Base-by-base conservation (phyloP, 2,797 vertebrate species). In the Bovichtus variegatus region DNA sequence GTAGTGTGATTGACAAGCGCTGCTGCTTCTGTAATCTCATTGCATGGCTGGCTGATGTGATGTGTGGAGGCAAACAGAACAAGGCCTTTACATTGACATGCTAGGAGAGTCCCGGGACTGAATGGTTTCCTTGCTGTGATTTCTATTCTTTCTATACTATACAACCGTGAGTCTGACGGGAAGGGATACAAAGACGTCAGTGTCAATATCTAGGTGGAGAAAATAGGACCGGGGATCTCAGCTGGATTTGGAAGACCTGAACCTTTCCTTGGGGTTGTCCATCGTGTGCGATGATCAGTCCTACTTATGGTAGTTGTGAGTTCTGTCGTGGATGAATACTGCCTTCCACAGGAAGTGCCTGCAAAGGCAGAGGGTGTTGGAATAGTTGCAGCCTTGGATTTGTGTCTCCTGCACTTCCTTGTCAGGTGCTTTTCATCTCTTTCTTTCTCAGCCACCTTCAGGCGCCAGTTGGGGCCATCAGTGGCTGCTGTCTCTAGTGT, bases 1-100 rank as follows among this genome's bases (percentile, higher is more conserved):
- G 84, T 79, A 83, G 89, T 80, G 86, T 90, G 91, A 93, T 80
- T 93, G 91, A 92, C 90, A 90, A 87, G 78, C 72, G 38, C 86
- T 81, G 82, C 81, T 64, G 77, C 63, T 76, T 86, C 81, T 88
- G 71, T 82, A 80, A 87, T 88, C 83, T 77, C 80, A 87, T 81
- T 88, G 88, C 81, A 87, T 49, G 78, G 74, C 64, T 78, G 90
- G 81, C 79, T 85, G 83, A 73, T 59, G 78, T 63, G 9, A 88
- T 85, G 88, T 76, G 84, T 80, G 76, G 81, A 91, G 85, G 90
- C 89, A 81, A 83, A 92, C 81, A 91, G 79, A 92, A 88, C 80
- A 74, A 85, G 86, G 76, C 51, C 76, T 89, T 84, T 78, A 79
- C 89, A 92, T 90, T 87, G 87, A 91, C 78, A 90, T 92, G 87